A percentile compares a stretch with the other conserved stretches of the same genome.
phyloP scores from a whole-genome alignment of 2,888 invertebrate genomes.

The Rhagium mordax region DNA sequence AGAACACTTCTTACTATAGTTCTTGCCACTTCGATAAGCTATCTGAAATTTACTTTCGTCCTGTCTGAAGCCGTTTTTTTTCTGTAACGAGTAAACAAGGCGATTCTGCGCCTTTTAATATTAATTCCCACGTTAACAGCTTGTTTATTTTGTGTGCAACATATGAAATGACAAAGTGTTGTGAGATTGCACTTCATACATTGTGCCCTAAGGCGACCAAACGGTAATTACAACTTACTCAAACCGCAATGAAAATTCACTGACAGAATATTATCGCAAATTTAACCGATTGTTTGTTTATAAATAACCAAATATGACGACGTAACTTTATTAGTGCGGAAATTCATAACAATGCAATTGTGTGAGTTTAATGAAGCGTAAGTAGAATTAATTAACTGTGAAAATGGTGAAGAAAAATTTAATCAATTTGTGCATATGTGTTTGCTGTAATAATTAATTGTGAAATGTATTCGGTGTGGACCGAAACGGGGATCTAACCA shows the following conservation, averaged over 20 bases:
- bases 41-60: background rate
- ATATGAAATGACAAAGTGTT: slow-evolving; percentile 51
- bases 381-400: background rate
- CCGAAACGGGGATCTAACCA: no score
- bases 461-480: background rate
- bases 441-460: background rate
- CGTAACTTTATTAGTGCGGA: background rate
- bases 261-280: background rate
- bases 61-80: background rate
- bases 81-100: background rate
- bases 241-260: background rate
- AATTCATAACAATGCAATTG: background rate
- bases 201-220: slow-evolving; percentile 32
- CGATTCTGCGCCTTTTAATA: background rate
- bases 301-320: slow-evolving; percentile 2
- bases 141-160: background rate
- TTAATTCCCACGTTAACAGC: background rate
- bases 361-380: background rate
- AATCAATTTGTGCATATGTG: background rate
- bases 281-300: slow-evolving; percentile 10
- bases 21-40: slow-evolving; percentile 11
- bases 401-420: background rate
- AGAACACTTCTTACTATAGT: background rate
- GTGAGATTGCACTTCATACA: slow-evolving; percentile 55
- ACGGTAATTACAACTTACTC: slow-evolving; percentile 28